A percentile compares a stretch with the other conserved stretches of the same genome.
Conservation (phyloP, 2,888 invertebrate species). For the Ditylenchus weischeri region DNA sequence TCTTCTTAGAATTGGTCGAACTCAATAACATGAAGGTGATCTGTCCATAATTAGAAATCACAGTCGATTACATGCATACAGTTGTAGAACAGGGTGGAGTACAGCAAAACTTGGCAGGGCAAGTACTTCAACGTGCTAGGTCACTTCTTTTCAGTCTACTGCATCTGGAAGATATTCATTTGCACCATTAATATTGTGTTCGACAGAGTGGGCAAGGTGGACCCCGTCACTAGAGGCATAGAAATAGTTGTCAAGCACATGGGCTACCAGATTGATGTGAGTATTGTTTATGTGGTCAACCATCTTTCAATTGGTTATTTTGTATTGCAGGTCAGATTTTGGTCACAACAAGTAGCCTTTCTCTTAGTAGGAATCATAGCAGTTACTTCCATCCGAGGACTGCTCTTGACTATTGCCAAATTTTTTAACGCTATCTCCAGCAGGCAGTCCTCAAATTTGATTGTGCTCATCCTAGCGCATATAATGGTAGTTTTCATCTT, state of each 20-base stretch:
- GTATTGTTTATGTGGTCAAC: slow-evolving; percentile 31
- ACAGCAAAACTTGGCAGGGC: slow-evolving; percentile 93
- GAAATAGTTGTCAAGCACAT: slow-evolving; percentile 95
- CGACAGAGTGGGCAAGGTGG: slow-evolving; percentile 95
- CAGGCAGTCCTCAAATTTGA: slow-evolving; percentile 95
- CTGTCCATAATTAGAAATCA: too few relatives aligned
- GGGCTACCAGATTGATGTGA: slow-evolving; percentile 82
- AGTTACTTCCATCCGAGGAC: slow-evolving; percentile 90
- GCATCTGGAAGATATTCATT: slow-evolving; percentile 98
- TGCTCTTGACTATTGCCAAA: slow-evolving; percentile 94
- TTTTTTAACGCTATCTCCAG: slow-evolving; percentile 99
- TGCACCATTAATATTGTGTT: slow-evolving; percentile 86
- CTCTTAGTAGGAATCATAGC: slow-evolving; percentile 94
- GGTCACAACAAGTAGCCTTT: slow-evolving; percentile 98
- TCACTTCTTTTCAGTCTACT: slow-evolving; percentile 96
- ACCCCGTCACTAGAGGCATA: slow-evolving; percentile 91
- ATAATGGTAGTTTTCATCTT: slow-evolving; percentile 73
- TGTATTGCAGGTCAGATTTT: slow-evolving; percentile 75
- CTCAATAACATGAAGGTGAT: slow-evolving; percentile 68
- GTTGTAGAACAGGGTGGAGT: slow-evolving; percentile 78
- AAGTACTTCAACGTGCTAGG: slow-evolving; percentile 96
- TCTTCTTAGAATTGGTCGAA: slow-evolving; percentile 93
- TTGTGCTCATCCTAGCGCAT: slow-evolving; percentile 90
- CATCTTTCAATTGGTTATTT: slow-evolving; percentile 9
- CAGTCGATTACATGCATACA: neutral